Evolutionary conservation across 2,888 invertebrate genomes (phyloP).

Genomic region (Mactromeris polynyma): DNA sequence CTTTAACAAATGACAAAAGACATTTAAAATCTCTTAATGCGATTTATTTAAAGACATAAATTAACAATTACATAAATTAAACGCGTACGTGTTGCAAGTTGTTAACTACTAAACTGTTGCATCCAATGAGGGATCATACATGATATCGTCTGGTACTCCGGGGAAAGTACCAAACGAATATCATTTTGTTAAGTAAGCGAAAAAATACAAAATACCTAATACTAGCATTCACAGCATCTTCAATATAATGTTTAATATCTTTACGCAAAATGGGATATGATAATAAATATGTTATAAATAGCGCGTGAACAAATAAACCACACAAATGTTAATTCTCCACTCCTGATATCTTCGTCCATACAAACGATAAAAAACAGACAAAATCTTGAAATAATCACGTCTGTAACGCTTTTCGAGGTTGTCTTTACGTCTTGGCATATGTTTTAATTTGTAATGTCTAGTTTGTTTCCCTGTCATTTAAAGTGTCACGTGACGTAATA

Average conservation of each 20-base stretch:
- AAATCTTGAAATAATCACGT: slow-evolving; percentile 30
- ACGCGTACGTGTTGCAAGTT: not conserved
- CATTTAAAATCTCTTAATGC: not conserved
- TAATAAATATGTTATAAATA: slow-evolving; percentile 34
- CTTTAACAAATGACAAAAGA: no score
- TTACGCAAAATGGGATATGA: slow-evolving; percentile 15
- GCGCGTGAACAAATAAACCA: slow-evolving; percentile 24
- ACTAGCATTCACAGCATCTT: slow-evolving; percentile 6
- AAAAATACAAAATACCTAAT: not conserved
- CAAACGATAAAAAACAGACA: not conserved
- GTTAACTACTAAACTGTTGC: not conserved
- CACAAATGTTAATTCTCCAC: slow-evolving; percentile 7
- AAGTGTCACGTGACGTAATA: slow-evolving; percentile 21
- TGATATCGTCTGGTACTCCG: slow-evolving; percentile 35
- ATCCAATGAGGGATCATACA: slow-evolving; percentile 74
- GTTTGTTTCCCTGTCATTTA: slow-evolving; percentile 19
- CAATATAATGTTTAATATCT: not conserved
- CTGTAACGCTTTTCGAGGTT: slow-evolving; percentile 35
- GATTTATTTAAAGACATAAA: slow-evolving; percentile 18
- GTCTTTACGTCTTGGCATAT: slow-evolving; percentile 34
- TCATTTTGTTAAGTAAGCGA: slow-evolving; percentile 4
- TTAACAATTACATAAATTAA: slow-evolving; percentile 16
- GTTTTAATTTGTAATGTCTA: slow-evolving; percentile 33
- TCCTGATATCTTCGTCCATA: slow-evolving; percentile 42
- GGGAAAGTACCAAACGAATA: slow-evolving; percentile 40